Base-by-base conservation (phyloP, 1,140 invertebrate genomes). In the Brachionus plicatilis region DNA sequence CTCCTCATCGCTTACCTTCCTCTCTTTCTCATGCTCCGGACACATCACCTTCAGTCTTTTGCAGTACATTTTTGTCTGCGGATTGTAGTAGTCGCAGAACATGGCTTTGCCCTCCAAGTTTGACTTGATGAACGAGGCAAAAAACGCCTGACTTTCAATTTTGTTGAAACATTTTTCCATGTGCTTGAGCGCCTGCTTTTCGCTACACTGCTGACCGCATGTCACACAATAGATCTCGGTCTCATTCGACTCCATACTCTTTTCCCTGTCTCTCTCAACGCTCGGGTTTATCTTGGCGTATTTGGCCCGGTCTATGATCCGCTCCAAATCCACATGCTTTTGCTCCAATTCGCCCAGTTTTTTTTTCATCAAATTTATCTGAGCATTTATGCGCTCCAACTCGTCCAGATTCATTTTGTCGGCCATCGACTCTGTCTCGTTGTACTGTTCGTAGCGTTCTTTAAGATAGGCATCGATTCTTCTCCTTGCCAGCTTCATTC, bases 81-180 rank as follows among this genome's bases (percentile, higher is more conserved):
- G 92, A 90, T 98, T 98, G 88, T 94, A 99, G 88, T 94, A 96
- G 88, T 99, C 97, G 89, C 97, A 99, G 88, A 99, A 99, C 93
- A 99, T 97, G 87, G 95, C 94, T 89, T 94, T 93, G 14, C 94
- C 94, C 89, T 98, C 96, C 85, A 98, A 96, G 66, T 94, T 92
- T 0, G 96, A 97, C 88, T 96, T 95, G 87, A 95, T 96, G 66
- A 95, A 93, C 14, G 95, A 97, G 14, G 95, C 96, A 89, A 97
- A 99, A 0, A 96, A 97, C 3, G 96, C 95, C 90, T 98, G 95
- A 70, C 95, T 96, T 88, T 99, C 97, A 89, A 96, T 96, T 92
- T 93, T 88, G 86, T 96, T 95, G 85, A 90, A 91, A 85, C 91
- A 91, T 84, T 88, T 89, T 70, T 90, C 89, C 87, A 90, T 90